Base-by-base conservation (phyloP, 2,888 invertebrate genomes). In the Cyaniris semiargus region DNA sequence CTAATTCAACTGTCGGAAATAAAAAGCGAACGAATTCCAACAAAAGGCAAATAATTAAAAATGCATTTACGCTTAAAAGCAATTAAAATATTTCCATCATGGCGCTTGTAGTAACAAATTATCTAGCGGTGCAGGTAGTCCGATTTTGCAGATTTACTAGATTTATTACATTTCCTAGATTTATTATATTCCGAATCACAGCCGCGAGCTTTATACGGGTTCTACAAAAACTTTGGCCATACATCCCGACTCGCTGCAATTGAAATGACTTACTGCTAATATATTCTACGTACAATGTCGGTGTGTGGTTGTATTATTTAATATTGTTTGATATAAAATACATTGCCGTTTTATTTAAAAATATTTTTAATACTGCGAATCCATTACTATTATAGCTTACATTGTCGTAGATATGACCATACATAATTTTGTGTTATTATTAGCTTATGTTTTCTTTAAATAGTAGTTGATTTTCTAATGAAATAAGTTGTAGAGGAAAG, bases 91-190 rank as follows among this genome's bases (percentile, higher is more conserved):
- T 78, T 79, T 80, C 80, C 79, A 78, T 79, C 78, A 82, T 78
- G 79, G 80, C 79, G 78, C 78, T 79, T 80, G 76, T 78, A 80
- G 81, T 80, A 81, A 81, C 81, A 83, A 84, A 84, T 84, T 83
- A 84, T 83, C 81, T 82, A 81, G 81, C 81, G 79, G 81, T 81
- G 83, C 83, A 83, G 82, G 83, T 84, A 84, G 83, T 83, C 84
- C 83, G 83, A 85, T 83, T 66, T 66, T 31, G 66, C 66, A 66
- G 66, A 77, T 75, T 84, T 84, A 80, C 78, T 81, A 82, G 83
- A 85, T 85, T 86, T 86, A 86, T 86, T 81, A 81, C 82, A 77
- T 75, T 84, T 85, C 80, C 78, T 80, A 82, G 83, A 85, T 85
- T 86, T 86, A 86, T 86, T 81, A 82, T 81, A 77, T 75, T 80